Conservation (phyloP, 2,797 vertebrate species). For the Pogoniulus pusillus region DNA sequence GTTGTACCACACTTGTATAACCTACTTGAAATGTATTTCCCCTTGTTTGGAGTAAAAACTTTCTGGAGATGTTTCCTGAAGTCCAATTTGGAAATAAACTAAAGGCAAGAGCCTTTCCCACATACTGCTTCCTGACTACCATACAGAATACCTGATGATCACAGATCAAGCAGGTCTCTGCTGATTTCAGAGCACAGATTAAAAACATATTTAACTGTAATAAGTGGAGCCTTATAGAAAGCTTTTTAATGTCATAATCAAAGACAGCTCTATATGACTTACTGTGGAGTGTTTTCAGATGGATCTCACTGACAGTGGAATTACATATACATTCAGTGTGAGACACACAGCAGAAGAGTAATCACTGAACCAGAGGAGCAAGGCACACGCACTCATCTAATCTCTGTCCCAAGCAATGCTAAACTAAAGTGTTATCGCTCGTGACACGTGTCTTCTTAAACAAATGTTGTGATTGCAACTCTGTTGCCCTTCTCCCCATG, state of each 20-base stretch:
- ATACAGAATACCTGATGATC: constrained; percentile 40
- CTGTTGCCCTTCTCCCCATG: neutral
- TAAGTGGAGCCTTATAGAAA: constrained; percentile 1
- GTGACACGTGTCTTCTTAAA: neutral
- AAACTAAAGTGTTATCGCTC: neutral
- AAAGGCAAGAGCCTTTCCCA: constrained; percentile 16
- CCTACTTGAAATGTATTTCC: constrained; percentile 42
- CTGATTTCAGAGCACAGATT: constrained; percentile 14
- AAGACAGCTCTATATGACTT: neutral
- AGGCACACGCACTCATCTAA: neutral
- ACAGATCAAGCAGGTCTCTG: constrained; percentile 5
- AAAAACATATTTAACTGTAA: neutral
- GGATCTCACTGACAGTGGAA: neutral
- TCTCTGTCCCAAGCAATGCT: neutral
- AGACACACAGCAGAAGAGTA: neutral
- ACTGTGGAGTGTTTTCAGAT: neutral
- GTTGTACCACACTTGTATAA: constrained; percentile 44
- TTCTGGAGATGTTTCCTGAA: constrained; percentile 52
- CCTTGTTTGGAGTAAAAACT: constrained; percentile 27
- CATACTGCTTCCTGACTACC: constrained; percentile 30
- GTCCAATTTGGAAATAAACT: constrained; percentile 18
- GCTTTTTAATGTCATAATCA: neutral
- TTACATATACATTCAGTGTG: neutral
- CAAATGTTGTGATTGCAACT: neutral
- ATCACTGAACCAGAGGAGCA: neutral